Base-by-base conservation (phyloP, 2,888 invertebrate species). In the Ephialtes manifestator region DNA sequence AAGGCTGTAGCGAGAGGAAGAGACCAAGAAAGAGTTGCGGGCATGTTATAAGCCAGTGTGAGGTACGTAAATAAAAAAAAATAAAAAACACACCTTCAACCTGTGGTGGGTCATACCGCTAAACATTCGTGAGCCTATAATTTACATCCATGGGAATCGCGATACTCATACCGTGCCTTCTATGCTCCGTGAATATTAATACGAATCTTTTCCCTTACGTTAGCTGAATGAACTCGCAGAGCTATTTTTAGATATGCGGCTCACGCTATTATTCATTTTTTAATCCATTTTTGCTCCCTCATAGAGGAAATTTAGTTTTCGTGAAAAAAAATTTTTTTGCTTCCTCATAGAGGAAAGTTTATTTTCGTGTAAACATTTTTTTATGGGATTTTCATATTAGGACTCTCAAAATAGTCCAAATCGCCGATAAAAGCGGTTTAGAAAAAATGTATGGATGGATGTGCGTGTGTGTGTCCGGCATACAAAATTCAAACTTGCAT, bases 111-210 rank as follows among this genome's bases (percentile, higher is more conserved):
- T n/a, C 46, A 24, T 39, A 68, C 28, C 28, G 28, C 15, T 70
- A 70, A 70, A 70, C 48, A 51, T 70, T 10, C 28, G n/a, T 18
- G 31, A 65, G 11, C 43, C 20, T 65, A 43, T 65, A 39, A 65
- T 65, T 65, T 43, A 20, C 65, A 20, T 65, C n/a, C 70, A 31
- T 15, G 70, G 15, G 31, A 70, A 70, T 70, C 48, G 51, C 48
- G 31, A 51, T 48, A 28, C 5, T 4, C 28, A 1, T 15, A 10
- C 28, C 48, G 4, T 31, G 28, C 1, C 28, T 28, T n/a, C n/a
- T 31, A 15, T 4, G 18, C 28, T 31, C n/a, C 51, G 51, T 51
- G 70, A 70, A 70, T 70, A 70, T n/a, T 70, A 31, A 70, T 51
- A 8, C 31, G 18, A 5, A 20, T 51, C 4, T 3, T 31, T 8